These are phyloP conservation scores for Istiophorus platypterus DNA, from an alignment of 2,113 vertebrate genomes.

Conservation along the genomic window DNA sequence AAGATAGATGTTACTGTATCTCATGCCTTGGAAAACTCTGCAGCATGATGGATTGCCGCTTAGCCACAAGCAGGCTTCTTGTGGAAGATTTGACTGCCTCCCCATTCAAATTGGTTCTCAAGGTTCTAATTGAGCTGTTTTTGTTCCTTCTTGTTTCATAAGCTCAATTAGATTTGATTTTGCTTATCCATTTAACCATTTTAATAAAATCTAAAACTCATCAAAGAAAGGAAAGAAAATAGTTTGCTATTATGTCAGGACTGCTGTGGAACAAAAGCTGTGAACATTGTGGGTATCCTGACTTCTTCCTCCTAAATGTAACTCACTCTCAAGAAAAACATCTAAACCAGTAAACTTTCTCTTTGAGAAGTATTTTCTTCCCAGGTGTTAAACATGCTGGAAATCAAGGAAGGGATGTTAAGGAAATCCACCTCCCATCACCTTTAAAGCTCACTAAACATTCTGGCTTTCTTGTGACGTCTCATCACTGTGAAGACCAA, in stretches of 20 bases:
- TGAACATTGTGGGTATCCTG: not conserved
- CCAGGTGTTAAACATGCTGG: not conserved
- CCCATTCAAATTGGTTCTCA: constrained; percentile 35
- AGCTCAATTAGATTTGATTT: not conserved
- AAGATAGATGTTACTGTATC: not conserved
- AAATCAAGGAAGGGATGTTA: no score
- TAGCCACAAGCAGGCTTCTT: constrained; percentile 16
- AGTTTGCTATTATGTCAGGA: not conserved
- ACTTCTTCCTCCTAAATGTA: not conserved
- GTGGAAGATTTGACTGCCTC: constrained; percentile 56
- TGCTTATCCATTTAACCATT: constrained; percentile 15
- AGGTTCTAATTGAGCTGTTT: constrained; percentile 51
- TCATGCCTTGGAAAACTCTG: constrained; percentile 2
- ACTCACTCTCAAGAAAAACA: not conserved
- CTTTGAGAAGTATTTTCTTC: not conserved
- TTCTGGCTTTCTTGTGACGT: no score
- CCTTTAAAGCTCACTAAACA: no score
- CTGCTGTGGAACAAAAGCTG: not conserved
- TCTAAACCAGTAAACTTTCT: not conserved
- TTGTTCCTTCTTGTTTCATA: constrained; percentile 1
- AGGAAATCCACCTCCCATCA: no score
- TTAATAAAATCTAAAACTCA: constrained; percentile 4
- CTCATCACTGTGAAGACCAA: no score
- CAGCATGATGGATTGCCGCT: constrained; percentile 24
- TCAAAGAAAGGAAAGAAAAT: not conserved